A percentile compares a stretch with the other conserved stretches of the same genome.
Evolutionary conservation across 2,888 invertebrate genomes (phyloP).

Genomic region (Drosophila greeni): DNA sequence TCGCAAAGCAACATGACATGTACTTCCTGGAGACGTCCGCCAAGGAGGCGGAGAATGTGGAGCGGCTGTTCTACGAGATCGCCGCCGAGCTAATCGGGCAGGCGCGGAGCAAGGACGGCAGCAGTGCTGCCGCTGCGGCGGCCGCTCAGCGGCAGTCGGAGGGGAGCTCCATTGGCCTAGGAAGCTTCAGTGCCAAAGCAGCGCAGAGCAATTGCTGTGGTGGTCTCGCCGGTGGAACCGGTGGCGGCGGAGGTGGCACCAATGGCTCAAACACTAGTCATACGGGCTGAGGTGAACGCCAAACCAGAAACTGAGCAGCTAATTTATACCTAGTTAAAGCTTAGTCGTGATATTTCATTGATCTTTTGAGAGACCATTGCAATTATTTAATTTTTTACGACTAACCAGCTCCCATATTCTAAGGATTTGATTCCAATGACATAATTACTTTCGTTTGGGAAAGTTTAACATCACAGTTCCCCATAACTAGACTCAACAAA

Average conservation of each 20-base stretch:
- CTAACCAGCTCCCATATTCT: conserved; percentile 9
- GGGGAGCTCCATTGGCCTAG: conserved; percentile 68
- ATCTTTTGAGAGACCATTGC: conserved; percentile 18
- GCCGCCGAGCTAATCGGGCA: conserved; percentile 95
- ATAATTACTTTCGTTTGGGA: neutral
- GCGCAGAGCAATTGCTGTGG: conserved; percentile 73
- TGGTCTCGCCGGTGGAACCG: conserved; percentile 40
- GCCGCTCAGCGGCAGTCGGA: conserved; percentile 62
- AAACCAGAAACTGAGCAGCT: conserved; percentile 34
- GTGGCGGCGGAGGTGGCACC: conserved; percentile 23
- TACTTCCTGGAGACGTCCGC: conserved; percentile 99
- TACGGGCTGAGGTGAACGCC: conserved; percentile 47
- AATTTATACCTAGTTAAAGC: conserved; percentile 20
- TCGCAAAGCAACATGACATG: conserved; percentile 97
- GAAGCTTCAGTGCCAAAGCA: conserved; percentile 67
- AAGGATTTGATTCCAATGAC: neutral
- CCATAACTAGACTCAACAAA: neutral
- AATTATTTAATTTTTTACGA: neutral
- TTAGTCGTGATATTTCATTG: conserved; percentile 37
- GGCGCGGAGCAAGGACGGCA: conserved; percentile 87
- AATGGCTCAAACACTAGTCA: conserved; percentile 58
- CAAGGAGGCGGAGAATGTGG: conserved; percentile 98
- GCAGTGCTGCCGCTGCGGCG: conserved; percentile 60
- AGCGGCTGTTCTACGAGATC: conserved; percentile 97
- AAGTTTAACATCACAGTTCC: neutral